Percentiles rank a stretch among this genome's conserved stretches.
Conservation (phyloP, 2,113 vertebrate genomes). For the Beaufortia kweichowensis region DNA sequence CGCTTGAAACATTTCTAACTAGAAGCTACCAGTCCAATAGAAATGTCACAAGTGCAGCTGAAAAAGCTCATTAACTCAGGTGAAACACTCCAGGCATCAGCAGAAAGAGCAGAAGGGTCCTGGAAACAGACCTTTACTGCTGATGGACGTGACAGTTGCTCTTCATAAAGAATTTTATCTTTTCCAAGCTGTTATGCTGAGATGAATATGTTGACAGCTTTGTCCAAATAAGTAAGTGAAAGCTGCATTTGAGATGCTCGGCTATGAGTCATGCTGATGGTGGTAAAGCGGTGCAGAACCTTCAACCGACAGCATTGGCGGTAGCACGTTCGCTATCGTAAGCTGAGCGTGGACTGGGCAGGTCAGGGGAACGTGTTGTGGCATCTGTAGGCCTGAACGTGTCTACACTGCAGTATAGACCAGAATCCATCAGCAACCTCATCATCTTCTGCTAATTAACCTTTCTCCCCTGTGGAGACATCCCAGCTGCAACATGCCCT, state of each 20-base stretch:
- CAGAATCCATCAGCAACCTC: conserved; percentile 12
- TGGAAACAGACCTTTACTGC: conserved; percentile 20
- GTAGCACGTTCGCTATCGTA: conserved; percentile 3
- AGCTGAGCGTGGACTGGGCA: background rate
- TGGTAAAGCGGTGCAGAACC: background rate
- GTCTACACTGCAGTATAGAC: background rate
- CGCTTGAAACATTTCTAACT: conserved; percentile 49
- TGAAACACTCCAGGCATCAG: conserved; percentile 66
- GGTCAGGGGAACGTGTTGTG: background rate
- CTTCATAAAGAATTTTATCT: background rate
- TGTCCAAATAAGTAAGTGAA: conserved; percentile 22
- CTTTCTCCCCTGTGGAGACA: conserved; percentile 23
- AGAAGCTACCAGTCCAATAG: conserved; percentile 42
- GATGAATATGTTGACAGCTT: conserved; percentile 7
- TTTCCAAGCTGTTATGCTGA: conserved; percentile 7
- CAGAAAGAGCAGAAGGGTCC: conserved; percentile 43
- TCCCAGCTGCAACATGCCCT: conserved; percentile 12
- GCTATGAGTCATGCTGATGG: background rate
- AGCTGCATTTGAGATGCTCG: background rate
- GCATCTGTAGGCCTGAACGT: conserved; percentile 28
- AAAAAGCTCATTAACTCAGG: conserved; percentile 69
- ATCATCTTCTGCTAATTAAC: conserved; percentile 37
- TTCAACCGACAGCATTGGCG: background rate
- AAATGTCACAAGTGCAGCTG: conserved; percentile 58
- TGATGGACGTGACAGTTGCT: conserved; percentile 7